Evolutionary conservation across 2,113 vertebrate species (phyloP), one percentile per base, ranked within the genome.

Genomic region (Butorides virescens): DNA sequence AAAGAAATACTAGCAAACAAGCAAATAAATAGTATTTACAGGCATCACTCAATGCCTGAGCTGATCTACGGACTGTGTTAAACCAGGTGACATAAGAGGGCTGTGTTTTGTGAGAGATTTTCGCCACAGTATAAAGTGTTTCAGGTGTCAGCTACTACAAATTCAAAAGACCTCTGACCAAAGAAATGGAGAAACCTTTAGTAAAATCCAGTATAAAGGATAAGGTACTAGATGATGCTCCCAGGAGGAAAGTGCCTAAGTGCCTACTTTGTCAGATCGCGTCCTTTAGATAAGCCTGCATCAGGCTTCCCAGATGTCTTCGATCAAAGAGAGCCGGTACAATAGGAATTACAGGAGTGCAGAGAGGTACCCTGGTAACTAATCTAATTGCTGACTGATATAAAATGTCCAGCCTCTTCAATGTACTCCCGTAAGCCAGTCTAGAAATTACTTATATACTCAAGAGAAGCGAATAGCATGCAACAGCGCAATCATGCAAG

Each of bases 301-400:
- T 59, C 47, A 74, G 71, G 34, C 63, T 80, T 89, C 59, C 88
- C 82, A 92, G 75, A 77, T 30, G 21, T 17, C 65, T 39, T 44
- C 1, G 3, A 89, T 81, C 86, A 95, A 90, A 95, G 67, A 67
- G 0, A 61, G 27, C 5, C 46, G 58, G 70, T 32, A 87, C 44
- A 84, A 56, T 3, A 74, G 46, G 29, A 76, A 29, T 62, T 46
- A 56, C 9, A 75, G 37, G 63, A 86, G 77, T 8, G 47, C 83
- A 72, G 81, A 93, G 56, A 77, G 53, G 37, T 55, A 30, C 36
- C 39, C 74, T 55, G 52, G 52, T 50, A 94, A 81, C 81, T 74
- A 77, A 88, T 29, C 59, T 96, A 87, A 94, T 75, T 72, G 52
- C 79, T 91, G 30, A 63, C 62, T 85, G 79, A 88, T n/a, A 76